Evolutionary conservation across 2,797 vertebrate species (phyloP).

Genomic region (Phaenicophaeus curvirostris): DNA sequence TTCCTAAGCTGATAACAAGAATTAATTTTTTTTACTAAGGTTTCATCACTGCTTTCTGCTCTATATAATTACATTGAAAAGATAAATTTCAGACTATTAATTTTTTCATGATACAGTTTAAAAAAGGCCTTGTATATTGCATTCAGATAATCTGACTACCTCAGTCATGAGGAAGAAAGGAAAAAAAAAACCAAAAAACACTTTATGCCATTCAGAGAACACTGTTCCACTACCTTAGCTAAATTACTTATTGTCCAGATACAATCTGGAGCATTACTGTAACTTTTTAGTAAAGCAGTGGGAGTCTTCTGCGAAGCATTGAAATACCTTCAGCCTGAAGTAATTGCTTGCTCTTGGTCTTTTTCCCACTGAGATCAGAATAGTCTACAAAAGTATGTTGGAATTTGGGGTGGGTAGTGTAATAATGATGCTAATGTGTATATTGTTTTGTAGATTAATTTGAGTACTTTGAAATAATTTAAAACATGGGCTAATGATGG

Average conservation of each 20-base stretch:
- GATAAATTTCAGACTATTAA: not conserved
- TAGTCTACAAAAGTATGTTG: not conserved
- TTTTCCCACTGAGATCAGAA: not conserved
- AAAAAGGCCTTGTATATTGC: not conserved
- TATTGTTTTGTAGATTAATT: not conserved
- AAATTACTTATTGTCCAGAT: not conserved
- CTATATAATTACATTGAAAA: not conserved
- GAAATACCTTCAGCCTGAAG: not conserved
- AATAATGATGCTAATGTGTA: not conserved
- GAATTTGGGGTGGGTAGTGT: not conserved
- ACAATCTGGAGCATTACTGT: not conserved
- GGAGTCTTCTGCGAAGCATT: not conserved
- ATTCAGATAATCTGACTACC: not conserved
- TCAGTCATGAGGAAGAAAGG: not conserved
- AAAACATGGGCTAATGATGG: not conserved
- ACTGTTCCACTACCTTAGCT: not conserved
- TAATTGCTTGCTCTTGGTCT: not conserved
- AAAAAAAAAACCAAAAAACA: too few species aligned
- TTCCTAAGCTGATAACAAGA: not conserved
- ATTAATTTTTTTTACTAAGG: not conserved
- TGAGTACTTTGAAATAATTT: not conserved
- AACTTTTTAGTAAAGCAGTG: constrained; percentile 24
- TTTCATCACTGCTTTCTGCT: not conserved
- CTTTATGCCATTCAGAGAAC: not conserved
- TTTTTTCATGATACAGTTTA: not conserved